Evolutionary conservation across 2,888 invertebrate genomes (phyloP).

Genomic region (Salticus scenicus): DNA sequence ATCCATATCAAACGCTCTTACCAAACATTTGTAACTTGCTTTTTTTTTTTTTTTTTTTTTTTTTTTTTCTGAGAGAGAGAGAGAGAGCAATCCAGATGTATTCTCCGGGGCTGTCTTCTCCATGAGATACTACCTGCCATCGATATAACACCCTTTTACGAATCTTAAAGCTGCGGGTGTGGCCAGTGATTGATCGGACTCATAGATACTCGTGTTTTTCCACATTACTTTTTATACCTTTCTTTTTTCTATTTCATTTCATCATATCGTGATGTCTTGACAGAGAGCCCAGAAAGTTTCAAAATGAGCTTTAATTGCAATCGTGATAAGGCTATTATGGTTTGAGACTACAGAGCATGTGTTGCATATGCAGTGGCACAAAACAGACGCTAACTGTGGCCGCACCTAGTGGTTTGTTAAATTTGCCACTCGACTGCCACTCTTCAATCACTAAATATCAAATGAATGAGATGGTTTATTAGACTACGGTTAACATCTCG

Average conservation of each 20-base stretch:
- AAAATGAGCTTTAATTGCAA: conserved; percentile 63
- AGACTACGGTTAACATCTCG: too few species aligned
- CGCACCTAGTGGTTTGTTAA: background rate
- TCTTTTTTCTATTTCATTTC: background rate
- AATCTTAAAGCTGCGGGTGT: conserved; percentile 52
- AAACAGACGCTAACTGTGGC: background rate
- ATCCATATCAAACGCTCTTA: too few species aligned
- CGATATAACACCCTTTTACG: conserved; percentile 52
- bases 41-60: too few species aligned
- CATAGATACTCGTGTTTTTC: conserved; percentile 34
- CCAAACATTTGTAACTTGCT: too few species aligned
- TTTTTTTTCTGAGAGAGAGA: too few species aligned
- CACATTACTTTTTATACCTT: background rate
- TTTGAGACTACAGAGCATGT: background rate
- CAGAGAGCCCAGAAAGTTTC: background rate
- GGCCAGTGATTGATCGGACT: conserved; percentile 55
- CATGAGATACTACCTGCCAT: conserved; percentile 36
- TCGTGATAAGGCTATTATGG: conserved; percentile 53
- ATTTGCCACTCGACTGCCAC: background rate
- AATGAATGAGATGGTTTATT: too few species aligned
- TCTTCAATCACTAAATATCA: too few species aligned
- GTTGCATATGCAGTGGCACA: background rate
- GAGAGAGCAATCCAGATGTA: too few species aligned
- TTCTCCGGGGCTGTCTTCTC: too few species aligned
- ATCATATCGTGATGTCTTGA: background rate